Conservation (phyloP, 1,140 invertebrate genomes). For the Acyrthosiphon pisum region DNA sequence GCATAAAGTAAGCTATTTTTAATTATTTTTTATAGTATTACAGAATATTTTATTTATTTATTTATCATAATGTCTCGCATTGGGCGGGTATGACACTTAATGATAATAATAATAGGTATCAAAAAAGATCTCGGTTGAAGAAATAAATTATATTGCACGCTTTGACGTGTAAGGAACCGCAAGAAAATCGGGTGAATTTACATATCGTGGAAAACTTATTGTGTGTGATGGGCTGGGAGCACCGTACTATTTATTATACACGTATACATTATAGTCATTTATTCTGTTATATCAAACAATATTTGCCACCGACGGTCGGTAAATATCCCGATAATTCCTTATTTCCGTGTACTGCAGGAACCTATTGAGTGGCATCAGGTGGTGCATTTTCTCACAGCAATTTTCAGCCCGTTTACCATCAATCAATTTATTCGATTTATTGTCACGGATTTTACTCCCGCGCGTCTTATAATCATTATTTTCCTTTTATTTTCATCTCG, state of each 20-base stretch:
- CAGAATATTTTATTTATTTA: background rate
- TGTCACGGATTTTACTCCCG: conserved; percentile 42
- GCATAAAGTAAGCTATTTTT: background rate
- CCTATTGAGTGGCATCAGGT: conserved; percentile 46
- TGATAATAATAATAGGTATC: background rate
- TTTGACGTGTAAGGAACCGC: background rate
- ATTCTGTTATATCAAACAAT: background rate
- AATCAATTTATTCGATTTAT: conserved; percentile 57
- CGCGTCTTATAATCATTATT: conserved; percentile 45
- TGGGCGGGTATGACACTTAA: too few species aligned
- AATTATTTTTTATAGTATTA: background rate
- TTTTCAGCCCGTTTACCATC: conserved; percentile 52
- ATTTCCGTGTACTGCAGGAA: background rate
- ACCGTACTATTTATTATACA: background rate
- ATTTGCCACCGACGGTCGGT: background rate
- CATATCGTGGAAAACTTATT: background rate
- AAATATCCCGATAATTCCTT: conserved; percentile 34
- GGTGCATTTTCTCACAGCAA: conserved; percentile 49
- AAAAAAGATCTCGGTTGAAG: background rate
- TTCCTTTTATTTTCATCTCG: background rate
- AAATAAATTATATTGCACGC: background rate
- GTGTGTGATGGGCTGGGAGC: background rate
- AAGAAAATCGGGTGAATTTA: background rate
- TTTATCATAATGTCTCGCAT: too few species aligned
- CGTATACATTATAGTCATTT: background rate